Conservation (phyloP, 1,140 invertebrate genomes). For the Thalassaphorura encarpata region DNA sequence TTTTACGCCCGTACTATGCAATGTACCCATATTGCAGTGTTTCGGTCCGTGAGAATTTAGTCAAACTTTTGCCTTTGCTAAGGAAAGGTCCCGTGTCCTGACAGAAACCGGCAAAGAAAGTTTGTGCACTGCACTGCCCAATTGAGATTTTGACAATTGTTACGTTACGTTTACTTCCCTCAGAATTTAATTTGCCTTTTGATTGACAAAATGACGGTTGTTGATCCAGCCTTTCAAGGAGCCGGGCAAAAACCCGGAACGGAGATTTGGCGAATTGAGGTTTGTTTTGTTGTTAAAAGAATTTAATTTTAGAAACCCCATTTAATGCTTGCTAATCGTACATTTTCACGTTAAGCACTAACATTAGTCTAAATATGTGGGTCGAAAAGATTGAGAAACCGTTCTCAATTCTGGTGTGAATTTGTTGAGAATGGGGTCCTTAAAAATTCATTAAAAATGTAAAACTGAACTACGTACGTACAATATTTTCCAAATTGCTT, state of each 20-base stretch:
- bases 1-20: too few relatives aligned
- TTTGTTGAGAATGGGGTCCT: not conserved
- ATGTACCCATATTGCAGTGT: too few relatives aligned
- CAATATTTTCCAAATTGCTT: too few relatives aligned
- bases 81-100: too few relatives aligned
- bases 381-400: not conserved
- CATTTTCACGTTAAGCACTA: not conserved
- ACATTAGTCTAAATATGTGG: not conserved
- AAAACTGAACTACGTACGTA: too few relatives aligned
- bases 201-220: slow-evolving; percentile 30
- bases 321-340: not conserved
- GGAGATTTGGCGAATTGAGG: slow-evolving; percentile 43
- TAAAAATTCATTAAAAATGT: not conserved
- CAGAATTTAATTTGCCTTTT: too few relatives aligned
- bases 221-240: slow-evolving; percentile 39
- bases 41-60: too few relatives aligned
- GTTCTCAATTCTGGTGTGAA: not conserved
- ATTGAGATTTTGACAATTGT: too few relatives aligned
- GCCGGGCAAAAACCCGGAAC: slow-evolving; percentile 38
- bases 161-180: too few relatives aligned
- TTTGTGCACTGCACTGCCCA: too few relatives aligned
- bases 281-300: slow-evolving; percentile 17
- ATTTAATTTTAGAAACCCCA: not conserved
- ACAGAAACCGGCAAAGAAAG: too few relatives aligned
- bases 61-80: too few relatives aligned